Conservation (phyloP, 2,888 invertebrate genomes). For the Folsomia candida region DNA sequence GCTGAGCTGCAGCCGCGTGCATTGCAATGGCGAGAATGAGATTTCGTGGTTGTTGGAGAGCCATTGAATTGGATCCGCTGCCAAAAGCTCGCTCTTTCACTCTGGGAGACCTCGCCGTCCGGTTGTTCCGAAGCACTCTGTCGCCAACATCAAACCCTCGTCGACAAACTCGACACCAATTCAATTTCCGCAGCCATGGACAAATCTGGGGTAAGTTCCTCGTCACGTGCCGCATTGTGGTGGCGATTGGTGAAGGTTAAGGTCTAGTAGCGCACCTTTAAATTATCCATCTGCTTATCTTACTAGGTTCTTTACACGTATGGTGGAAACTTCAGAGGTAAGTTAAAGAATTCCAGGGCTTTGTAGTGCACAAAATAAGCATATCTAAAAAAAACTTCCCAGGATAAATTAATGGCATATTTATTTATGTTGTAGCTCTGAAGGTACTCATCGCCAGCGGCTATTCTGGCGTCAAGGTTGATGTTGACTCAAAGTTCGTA, state of each 20-base stretch:
- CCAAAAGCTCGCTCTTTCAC: slow-evolving; percentile 3
- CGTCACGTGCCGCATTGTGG: background rate
- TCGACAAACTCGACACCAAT: background rate
- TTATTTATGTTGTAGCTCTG: too few relatives aligned
- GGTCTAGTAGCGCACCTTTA: background rate
- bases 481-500: slow-evolving; percentile 78
- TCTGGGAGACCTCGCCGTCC: background rate
- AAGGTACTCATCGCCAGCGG: slow-evolving; percentile 97
- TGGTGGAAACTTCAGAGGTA: slow-evolving; percentile 95
- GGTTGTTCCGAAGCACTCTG: background rate
- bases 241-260: too few relatives aligned
- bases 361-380: too few relatives aligned
- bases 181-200: slow-evolving; percentile 34
- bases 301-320: slow-evolving; percentile 94
- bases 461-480: slow-evolving; percentile 85
- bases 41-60: too few relatives aligned
- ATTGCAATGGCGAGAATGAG: too few relatives aligned
- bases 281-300: slow-evolving; percentile 7
- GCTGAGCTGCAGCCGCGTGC: slow-evolving; percentile 3
- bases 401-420: too few relatives aligned
- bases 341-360: too few relatives aligned
- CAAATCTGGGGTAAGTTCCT: slow-evolving; percentile 42
- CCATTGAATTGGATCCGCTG: background rate
- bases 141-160: background rate
- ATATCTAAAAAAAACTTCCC: too few relatives aligned